A percentile compares a stretch with the other conserved stretches of the same genome.
Evolutionary conservation across 2,797 vertebrate species (phyloP).

Genomic region (Amniataba percoides): DNA sequence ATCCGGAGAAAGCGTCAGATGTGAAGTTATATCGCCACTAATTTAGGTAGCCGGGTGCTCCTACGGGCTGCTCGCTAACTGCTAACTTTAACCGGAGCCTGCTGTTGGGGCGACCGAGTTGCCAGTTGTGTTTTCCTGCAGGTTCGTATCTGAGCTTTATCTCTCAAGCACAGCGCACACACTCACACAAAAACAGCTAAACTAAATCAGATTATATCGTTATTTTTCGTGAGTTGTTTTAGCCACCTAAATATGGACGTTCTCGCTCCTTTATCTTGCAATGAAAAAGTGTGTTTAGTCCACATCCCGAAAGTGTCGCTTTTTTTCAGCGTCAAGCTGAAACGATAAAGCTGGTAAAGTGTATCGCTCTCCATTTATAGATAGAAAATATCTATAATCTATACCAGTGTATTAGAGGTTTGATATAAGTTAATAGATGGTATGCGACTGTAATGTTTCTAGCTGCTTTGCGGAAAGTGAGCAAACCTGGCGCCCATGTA

Average conservation of each 20-base stretch:
- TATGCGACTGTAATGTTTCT: not conserved
- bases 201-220: not conserved
- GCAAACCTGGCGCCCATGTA: conserved; percentile 56
- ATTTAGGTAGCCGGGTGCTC: not conserved
- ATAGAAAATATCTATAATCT: not conserved
- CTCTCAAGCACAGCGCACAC: not conserved
- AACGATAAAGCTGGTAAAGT: not conserved
- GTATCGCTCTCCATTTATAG: not conserved
- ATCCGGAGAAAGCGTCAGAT: not conserved
- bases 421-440: not conserved
- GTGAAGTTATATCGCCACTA: no score
- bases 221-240: not conserved
- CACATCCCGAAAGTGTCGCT: not conserved
- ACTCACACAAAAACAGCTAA: not conserved
- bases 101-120: conserved; percentile 21
- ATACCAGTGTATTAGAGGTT: not conserved
- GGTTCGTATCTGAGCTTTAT: conserved; percentile 1
- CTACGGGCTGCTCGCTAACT: conserved; percentile 30
- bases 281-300: not conserved
- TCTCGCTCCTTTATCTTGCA: no score
- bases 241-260: no score
- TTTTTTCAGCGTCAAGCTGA: not conserved
- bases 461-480: not conserved
- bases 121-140: conserved; percentile 40
- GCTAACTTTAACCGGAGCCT: not conserved